Percentiles rank a stretch among this genome's conserved stretches.
Evolutionary conservation across 2,113 vertebrate species (phyloP).

Genomic region (Semicossyphus pulcher): DNA sequence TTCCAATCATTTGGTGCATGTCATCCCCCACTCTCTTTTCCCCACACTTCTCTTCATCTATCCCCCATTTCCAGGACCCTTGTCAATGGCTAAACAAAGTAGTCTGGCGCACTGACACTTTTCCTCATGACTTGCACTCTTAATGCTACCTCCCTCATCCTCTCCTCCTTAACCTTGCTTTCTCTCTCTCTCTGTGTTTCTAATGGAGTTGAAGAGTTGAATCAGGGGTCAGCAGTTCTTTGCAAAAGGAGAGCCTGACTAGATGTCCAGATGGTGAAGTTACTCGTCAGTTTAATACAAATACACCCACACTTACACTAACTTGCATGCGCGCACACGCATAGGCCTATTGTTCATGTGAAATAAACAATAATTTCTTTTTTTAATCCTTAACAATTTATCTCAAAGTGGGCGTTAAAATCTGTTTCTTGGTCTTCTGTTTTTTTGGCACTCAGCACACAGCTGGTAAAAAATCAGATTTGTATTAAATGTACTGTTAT

Average conservation of each 20-base stretch:
- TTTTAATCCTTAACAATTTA: too few relatives aligned
- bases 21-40: too few relatives aligned
- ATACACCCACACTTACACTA: constrained; percentile 32
- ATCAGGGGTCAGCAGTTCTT: constrained; percentile 92
- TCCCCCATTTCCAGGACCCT: constrained; percentile 50
- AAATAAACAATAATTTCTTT: not conserved
- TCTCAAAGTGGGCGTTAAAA: too few relatives aligned
- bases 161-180: constrained; percentile 48
- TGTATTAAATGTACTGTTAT: too few relatives aligned
- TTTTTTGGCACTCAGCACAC: too few relatives aligned
- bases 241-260: constrained; percentile 86
- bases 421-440: too few relatives aligned
- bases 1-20: too few relatives aligned
- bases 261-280: constrained; percentile 93
- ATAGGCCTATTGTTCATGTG: too few relatives aligned
- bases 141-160: constrained; percentile 26
- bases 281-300: constrained; percentile 86
- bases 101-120: constrained; percentile 69
- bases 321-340: not conserved
- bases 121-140: constrained; percentile 70
- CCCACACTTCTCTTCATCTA: too few relatives aligned
- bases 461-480: too few relatives aligned
- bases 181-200: constrained; percentile 42
- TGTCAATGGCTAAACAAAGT: constrained; percentile 66
- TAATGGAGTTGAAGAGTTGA: constrained; percentile 88